Evolutionary conservation across 2,797 vertebrate genomes (phyloP), one percentile per base, ranked within the genome.

Genomic region (Phataginus tricuspis): DNA sequence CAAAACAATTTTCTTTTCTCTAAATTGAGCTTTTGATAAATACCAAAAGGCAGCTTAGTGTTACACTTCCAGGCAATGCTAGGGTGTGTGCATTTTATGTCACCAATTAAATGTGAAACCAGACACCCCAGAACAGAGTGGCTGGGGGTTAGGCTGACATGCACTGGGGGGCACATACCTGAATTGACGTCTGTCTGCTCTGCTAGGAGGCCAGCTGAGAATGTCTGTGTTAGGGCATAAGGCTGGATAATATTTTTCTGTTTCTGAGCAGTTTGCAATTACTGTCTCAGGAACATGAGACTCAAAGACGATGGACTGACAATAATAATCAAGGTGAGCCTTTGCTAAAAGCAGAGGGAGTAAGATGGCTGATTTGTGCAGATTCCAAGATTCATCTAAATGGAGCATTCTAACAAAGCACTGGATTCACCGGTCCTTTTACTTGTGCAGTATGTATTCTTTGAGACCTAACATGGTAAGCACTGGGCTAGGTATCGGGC

Each of bases 341-440:
- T 34, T 31, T 14, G 51, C 25, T 37, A 74, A 53, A 34, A 75
- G 61, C 29, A 82, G 86, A 63, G 39, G 8, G 31, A 86, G n/a
- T 57, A 53, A 55, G 49, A 29, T 39, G 78, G 14, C 9, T 86
- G 63, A 55, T 90, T 68, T 95, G 71, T 86, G 31, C 19, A 79
- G 77, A 93, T 92, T 90, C 66, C 63, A 83, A 78, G 49, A 68
- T 78, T 45, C 9, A 53, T 87, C 79, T 96, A 82, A 87, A 79
- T 9, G 74, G 53, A 86, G 19, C 74, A 78, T 78, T 83, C 83
- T 86, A 69, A 86, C 79, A 92, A 77, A 90, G 23, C 53, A 25
- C 13, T 78, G 18, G 27, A 39, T 55, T 90, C 66, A 34, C n/a
- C 91, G 21, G 25, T 34, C n/a, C 2, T 5, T 86, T 92, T 86